Evolutionary conservation across 2,888 invertebrate species (phyloP), one percentile per base, ranked within the genome.

Genomic region (Dorcus hopei): DNA sequence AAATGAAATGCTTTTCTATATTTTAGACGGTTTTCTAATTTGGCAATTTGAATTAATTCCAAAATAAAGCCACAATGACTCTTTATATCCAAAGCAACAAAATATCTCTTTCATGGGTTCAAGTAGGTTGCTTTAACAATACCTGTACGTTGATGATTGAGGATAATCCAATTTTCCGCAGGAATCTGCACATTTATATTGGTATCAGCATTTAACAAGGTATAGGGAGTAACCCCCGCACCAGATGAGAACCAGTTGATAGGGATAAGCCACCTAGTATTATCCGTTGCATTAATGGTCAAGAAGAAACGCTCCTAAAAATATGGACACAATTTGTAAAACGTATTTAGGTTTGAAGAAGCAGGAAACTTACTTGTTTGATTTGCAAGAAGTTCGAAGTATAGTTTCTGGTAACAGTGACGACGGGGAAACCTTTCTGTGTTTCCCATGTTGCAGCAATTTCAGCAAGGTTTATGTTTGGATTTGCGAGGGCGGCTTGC

Each of bases 211-310:
- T 4, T 45, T 11, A 45, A n/a, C 45, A 16, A 45, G 16, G 9
- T 45, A 9, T 19, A 19, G 4, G 45, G 9, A 5, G 39, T 43
- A 3, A 16, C 8, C n/a, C 39, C 7, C 7, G 26, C 6, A 8
- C 2, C 26, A 23, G 4, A 3, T 3, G 52, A 56, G 26, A 59
- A 45, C 51, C 54, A 59, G n/a, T 55, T 52, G 9, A 59, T 9
- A 5, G 55, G 59, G 9, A 59, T 56, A 11, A 19, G 47, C 59
- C 59, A 59, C 7, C 43, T 3, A 2, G 52, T 43, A 19, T 6
- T 89, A 86, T 3, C 65, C 68, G 2, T 82, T 73, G 0, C n/a
- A 11, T 16, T 19, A n/a, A 19, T 16, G 8, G 11, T 45, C 19
- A 45, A 19, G 3, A 45, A 45, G 45, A 45, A 45, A 7, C 45